phyloP scores from a whole-genome alignment of 2,113 vertebrate species.

The Pedetes capensis region DNA sequence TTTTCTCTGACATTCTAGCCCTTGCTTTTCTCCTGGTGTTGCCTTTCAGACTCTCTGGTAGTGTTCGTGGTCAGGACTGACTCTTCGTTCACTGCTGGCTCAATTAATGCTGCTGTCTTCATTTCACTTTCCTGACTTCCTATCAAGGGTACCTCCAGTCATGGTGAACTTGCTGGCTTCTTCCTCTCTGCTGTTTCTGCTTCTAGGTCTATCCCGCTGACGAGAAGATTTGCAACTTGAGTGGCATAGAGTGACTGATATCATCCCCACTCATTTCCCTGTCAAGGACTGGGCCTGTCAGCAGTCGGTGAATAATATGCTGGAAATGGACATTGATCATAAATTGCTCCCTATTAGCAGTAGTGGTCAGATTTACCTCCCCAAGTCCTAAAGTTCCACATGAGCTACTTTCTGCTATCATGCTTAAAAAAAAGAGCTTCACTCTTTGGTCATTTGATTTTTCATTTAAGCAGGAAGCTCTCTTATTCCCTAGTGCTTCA shows the following conservation, averaged over 20 bases:
- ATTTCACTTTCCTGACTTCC: constrained; percentile 7
- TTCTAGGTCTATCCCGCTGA: constrained; percentile 24
- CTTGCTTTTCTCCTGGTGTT: background rate
- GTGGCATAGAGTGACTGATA: constrained; percentile 69
- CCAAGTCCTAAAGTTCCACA: background rate
- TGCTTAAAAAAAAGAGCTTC: background rate
- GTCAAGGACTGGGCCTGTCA: constrained; percentile 56
- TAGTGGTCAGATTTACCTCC: background rate
- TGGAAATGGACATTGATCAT: background rate
- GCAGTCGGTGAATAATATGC: constrained; percentile 47
- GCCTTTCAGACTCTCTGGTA: background rate
- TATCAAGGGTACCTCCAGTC: background rate
- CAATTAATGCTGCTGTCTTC: background rate
- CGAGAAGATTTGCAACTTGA: constrained; percentile 64
- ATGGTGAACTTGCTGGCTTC: background rate
- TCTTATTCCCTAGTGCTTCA: background rate
- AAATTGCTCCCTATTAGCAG: constrained; percentile 46
- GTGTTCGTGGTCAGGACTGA: background rate
- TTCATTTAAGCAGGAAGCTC: background rate
- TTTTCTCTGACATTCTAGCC: background rate
- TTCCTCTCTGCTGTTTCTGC: background rate
- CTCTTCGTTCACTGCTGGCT: background rate
- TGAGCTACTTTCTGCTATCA: background rate
- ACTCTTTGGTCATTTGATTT: constrained; percentile 2
- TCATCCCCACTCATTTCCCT: constrained; percentile 57